Evolutionary conservation across 2,113 vertebrate genomes (phyloP).

Genomic region (Monarcha castaneiventris): DNA sequence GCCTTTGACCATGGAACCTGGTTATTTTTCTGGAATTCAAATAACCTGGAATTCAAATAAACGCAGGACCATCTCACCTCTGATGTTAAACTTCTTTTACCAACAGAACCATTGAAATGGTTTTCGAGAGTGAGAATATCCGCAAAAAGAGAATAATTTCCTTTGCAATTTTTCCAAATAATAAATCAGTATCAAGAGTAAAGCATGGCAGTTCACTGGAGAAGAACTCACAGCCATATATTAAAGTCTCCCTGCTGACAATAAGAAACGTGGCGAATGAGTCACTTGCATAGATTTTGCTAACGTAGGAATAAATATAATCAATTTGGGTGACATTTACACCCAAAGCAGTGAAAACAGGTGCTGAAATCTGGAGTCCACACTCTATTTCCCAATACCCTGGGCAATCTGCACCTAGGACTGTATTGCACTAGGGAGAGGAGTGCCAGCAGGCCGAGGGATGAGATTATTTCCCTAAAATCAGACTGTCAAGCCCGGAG

Average conservation of each 20-base stretch:
- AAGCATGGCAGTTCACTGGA: not conserved
- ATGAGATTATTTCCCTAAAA: not conserved
- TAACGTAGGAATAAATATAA: not conserved
- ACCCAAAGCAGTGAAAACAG: not conserved
- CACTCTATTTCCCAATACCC: not conserved
- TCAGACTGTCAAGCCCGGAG: not conserved
- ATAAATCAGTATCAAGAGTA: not conserved
- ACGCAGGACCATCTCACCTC: not conserved
- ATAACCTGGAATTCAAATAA: not conserved
- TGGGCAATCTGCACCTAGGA: not conserved
- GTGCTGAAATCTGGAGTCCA: not conserved
- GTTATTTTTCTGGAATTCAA: too few relatives aligned
- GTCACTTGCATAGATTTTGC: not conserved
- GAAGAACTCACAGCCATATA: not conserved
- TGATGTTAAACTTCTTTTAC: not conserved
- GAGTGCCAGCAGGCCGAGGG: not conserved
- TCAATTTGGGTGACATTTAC: not conserved
- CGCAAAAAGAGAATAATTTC: not conserved
- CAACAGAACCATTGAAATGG: accelerated
- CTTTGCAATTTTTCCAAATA: not conserved
- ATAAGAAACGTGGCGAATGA: not conserved
- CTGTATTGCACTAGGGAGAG: not conserved
- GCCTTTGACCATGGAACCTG: not conserved
- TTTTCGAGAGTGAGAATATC: not conserved
- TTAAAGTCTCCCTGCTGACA: not conserved